Evolutionary conservation across 2,888 invertebrate species (phyloP), one percentile per base, ranked within the genome.

Genomic region (Lacanobia wlatinum): DNA sequence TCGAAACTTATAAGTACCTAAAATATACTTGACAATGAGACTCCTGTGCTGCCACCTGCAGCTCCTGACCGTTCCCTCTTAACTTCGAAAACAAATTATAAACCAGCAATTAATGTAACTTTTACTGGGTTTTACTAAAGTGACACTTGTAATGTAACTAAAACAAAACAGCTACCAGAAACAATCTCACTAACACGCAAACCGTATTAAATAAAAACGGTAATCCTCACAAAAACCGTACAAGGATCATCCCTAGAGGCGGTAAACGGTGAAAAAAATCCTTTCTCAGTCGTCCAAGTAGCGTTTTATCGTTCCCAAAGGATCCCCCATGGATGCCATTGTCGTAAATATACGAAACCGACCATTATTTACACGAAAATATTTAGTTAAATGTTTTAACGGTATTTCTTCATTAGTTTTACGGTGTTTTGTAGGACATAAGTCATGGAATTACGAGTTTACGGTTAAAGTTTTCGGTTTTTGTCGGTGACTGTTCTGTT

Each of bases 321-420:
- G 82, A 56, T 52, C 43, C 59, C 34, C 61, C 58, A 50, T 58
- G 7, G 55, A 52, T 40, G 18, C 48, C 8, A 48, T 48, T 48
- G 48, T 55, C 78, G 80, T 86, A 86, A 85, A 86, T 86, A 82
- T 76, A 60, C 28, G 28, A n/a, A 63, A 66, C 66, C 55, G 53
- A 34, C 67, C 76, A 72, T 76, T 82, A 76, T 74, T 82, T 60
- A 62, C 63, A 64, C 68, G 71, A 74, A 80, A 80, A 77, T 80
- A 72, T 83, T 77, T 68, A 71, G 73, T 77, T 78, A 79, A 77
- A 78, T 79, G 72, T 74, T 78, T 68, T 66, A 55, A 52, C 64
- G 40, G 67, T 80, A 70, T 56, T 63, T 83, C 72, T 65, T 63
- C 69, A 83, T 85, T 84, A 77, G 70, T 78, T 81, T 82, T 73